These are phyloP conservation scores for Drosophila sp. DNA, from an alignment of 1,140 invertebrate species.

Conservation along the genomic window DNA sequence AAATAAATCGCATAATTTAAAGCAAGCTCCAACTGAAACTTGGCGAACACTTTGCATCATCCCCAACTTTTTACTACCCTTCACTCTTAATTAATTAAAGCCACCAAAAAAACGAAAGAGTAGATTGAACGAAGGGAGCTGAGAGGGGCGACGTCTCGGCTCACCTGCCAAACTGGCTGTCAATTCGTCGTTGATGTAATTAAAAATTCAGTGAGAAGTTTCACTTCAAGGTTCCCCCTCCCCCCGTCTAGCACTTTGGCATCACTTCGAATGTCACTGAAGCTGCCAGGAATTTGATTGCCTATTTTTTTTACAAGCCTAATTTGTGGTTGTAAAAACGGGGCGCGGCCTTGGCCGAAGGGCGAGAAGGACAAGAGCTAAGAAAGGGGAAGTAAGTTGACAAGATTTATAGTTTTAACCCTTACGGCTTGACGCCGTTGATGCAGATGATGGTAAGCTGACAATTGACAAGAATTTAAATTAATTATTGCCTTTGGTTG, in stretches of 20 bases:
- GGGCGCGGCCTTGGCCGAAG: neutral
- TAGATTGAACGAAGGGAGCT: neutral
- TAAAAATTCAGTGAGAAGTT: constrained; percentile 61
- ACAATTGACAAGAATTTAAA: constrained; percentile 9
- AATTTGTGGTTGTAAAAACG: constrained; percentile 28
- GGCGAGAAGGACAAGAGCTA: neutral
- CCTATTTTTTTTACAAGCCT: constrained; percentile 25
- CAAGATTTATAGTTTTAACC: constrained; percentile 36
- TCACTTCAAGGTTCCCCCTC: constrained; percentile 1
- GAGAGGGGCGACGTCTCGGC: neutral
- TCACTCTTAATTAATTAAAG: constrained; percentile 71
- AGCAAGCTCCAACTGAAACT: constrained; percentile 1
- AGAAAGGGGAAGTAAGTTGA: neutral
- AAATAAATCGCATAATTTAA: constrained; percentile 14
- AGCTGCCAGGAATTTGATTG: constrained; percentile 42
- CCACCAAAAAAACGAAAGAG: constrained; percentile 25
- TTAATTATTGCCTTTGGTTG: constrained; percentile 1
- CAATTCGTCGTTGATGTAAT: constrained; percentile 61
- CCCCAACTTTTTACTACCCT: constrained; percentile 7
- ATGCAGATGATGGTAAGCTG: constrained; percentile 5
- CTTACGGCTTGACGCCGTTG: constrained; percentile 14
- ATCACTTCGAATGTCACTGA: constrained; percentile 30
- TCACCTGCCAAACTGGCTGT: constrained; percentile 63
- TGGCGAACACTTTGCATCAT: neutral
- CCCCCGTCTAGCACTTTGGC: neutral